Percentiles rank a stretch among this genome's conserved stretches.
These are phyloP conservation scores for Penelope pileata DNA, from an alignment of 2,113 vertebrate genomes.

Conservation along the genomic window DNA sequence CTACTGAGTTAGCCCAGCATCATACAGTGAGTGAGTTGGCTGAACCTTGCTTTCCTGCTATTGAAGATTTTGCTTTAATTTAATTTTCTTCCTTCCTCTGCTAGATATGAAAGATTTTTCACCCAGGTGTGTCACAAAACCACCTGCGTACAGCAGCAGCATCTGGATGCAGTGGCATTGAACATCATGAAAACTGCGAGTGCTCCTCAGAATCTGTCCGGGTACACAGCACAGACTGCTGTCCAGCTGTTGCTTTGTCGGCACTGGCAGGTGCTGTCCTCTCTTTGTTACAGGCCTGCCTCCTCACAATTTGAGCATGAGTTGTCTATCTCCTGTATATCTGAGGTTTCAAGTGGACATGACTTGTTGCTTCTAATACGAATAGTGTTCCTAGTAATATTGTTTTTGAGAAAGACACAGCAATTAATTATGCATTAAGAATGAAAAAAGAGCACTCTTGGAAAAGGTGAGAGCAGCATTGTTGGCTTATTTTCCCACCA, in stretches of 20 bases:
- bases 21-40: neutral
- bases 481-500: neutral
- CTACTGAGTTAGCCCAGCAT: neutral
- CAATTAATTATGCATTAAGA: neutral
- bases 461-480: neutral
- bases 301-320: neutral
- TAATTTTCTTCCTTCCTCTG: neutral
- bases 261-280: neutral
- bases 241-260: neutral
- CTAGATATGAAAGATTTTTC: neutral
- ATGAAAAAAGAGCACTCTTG: neutral
- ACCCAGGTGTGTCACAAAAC: neutral
- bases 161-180: neutral
- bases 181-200: neutral
- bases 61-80: neutral
- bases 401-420: neutral
- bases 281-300: neutral
- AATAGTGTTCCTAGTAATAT: neutral
- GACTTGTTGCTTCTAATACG: neutral
- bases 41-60: neutral
- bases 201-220: neutral
- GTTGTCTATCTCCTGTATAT: too few relatives aligned
- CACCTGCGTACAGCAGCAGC: neutral
- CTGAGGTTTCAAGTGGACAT: neutral
- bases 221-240: neutral